Evolutionary conservation across 2,888 invertebrate genomes (phyloP), one percentile per base, ranked within the genome.

Genomic region (Tachystola acroxantha): DNA sequence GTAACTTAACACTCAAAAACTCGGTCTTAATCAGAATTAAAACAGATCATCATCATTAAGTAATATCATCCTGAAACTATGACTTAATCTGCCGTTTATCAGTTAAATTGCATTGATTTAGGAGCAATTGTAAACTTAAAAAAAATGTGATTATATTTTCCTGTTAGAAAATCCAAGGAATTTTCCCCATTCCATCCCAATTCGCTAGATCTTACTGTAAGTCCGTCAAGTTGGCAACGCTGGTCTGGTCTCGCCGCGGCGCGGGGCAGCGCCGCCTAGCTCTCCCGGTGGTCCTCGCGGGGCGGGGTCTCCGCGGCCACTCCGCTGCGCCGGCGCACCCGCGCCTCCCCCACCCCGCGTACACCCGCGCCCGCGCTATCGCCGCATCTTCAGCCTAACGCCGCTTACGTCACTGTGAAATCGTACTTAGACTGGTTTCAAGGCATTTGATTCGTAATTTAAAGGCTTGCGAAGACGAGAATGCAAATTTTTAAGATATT

Each of bases 221-320:
- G n/a, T n/a, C n/a, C n/a, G n/a, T n/a, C n/a, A n/a, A n/a, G n/a
- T n/a, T n/a, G n/a, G n/a, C n/a, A n/a, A n/a, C n/a, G 47, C 48
- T 40, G 46, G 42, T 42, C 46, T 45, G 37, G 39, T 44, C 4
- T 38, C 40, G 45, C 40, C 43, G 45, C 52, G 52, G 55, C 50
- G 41, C 49, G 57, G 55, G 61, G 37, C 40, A 55, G 70, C 75
- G 75, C 84, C 82, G 84, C 84, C 84, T 81, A 72, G 81, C 87
- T 77, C 74, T 80, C 81, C 85, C 86, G 88, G 87, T 88, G 88
- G 88, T 88, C 88, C 74, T 57, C 73, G 73, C 79, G 80, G 84
- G 82, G 85, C 76, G 80, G 84, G 74, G 82, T 80, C 82, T 68
- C 53, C 59, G 73, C 76, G 79, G 80, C 84, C 81, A 81, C 71